Base-by-base conservation (phyloP, 2,797 vertebrate species). In the Poecile montanus region DNA sequence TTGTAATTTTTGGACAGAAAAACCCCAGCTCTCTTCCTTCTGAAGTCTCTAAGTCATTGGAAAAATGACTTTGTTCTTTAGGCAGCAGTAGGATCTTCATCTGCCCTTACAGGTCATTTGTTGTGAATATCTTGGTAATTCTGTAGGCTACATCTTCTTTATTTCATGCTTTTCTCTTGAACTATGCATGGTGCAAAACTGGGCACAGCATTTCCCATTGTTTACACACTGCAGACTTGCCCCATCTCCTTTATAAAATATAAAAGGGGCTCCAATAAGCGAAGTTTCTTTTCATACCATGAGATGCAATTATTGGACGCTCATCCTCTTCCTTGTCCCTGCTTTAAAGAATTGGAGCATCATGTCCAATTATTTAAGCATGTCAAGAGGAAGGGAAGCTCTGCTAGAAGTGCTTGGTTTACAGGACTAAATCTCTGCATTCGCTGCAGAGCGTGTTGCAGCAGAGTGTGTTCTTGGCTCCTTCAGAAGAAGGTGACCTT, bases 401-500 rank as follows among this genome's bases (percentile, higher is more conserved):
- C 91, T 96, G 91, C 84, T 71, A 62, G 79, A 90, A 95, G 62
- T 86, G 57, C 74, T 93, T 78, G 38, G 36, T 16, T 67, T 86
- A 68, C 89, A 70, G 75, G 16, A 53, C n/a, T 79, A 89, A 70
- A 82, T 87, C 67, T 90, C 91, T 94, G 87, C 54, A 57, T 65
- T 91, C 38, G 16, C 96, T 72, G 86, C 82, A 90, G 68, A 85
- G 44, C 12, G 19, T 76, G 81, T 66, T 91, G 70, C 85, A 91
- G 92, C 58, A 48, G 60, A 44, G 26, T 85, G 78, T 2, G 1
- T 63, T 89, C 87, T 65, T 23, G 15, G 83, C 92, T 94, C 51
- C 34, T 83, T 88, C 42, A 44, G 83, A 95, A 56, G 91, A 60
- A 73, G 77, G 75, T 97, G 97, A 98, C 97, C 97, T 98, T 97